These are phyloP conservation scores for Phalacrocorax carbo DNA, from an alignment of 2,113 vertebrate species.

Conservation along the genomic window DNA sequence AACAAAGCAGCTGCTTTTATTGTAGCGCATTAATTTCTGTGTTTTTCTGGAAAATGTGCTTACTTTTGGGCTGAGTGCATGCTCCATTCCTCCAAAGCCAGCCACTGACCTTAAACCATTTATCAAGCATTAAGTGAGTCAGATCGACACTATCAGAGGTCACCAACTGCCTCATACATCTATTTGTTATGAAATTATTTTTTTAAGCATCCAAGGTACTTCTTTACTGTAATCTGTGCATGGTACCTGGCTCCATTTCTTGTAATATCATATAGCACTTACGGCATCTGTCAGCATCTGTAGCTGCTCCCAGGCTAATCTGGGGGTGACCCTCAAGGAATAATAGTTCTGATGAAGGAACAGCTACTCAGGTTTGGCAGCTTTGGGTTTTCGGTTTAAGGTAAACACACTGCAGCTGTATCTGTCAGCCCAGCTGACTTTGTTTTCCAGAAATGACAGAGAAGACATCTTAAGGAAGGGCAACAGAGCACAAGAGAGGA, in stretches of 20 bases:
- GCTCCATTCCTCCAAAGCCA: slow-evolving; percentile 25
- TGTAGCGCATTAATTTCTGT: slow-evolving; percentile 57
- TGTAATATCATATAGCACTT: background rate
- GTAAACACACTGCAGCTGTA: background rate
- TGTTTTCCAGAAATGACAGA: slow-evolving; percentile 10
- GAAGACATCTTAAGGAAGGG: slow-evolving; percentile 31
- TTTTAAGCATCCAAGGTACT: background rate
- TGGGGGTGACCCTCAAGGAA: background rate
- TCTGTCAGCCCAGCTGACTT: slow-evolving; percentile 12
- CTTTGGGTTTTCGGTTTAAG: background rate
- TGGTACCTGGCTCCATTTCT: background rate
- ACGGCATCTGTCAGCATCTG: background rate
- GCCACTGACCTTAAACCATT: background rate
- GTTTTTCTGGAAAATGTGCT: slow-evolving; percentile 39
- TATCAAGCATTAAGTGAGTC: slow-evolving; percentile 6
- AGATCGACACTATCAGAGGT: background rate
- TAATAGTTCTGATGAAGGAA: background rate
- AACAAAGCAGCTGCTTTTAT: slow-evolving; percentile 59
- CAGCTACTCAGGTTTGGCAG: background rate
- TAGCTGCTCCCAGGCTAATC: slow-evolving; percentile 31
- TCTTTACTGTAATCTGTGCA: background rate
- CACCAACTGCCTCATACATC: slow-evolving; percentile 6
- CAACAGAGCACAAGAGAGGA: background rate
- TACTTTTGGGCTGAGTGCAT: background rate
- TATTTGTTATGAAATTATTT: background rate